Evolutionary conservation across 2,113 vertebrate genomes (phyloP), one percentile per base, ranked within the genome.

Genomic region (Herpetotheres cachinnans): DNA sequence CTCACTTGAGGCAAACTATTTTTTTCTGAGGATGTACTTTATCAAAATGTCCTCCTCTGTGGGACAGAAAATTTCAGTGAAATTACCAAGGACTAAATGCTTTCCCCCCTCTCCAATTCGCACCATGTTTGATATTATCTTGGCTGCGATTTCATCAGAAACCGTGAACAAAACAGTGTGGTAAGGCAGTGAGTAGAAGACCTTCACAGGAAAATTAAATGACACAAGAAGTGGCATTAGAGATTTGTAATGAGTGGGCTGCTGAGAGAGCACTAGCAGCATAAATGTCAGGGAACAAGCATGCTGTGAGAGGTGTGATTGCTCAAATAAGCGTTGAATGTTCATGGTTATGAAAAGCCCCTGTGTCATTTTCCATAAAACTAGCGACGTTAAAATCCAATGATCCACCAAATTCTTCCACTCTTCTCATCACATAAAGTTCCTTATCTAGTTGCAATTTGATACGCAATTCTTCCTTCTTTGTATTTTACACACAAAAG

Each of bases 231-330:
- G 70, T 46, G 73, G 49, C 78, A 52, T 87, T 95, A 82, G 66
- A 70, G 66, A 50, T 95, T 70, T 79, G 78, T 91, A 87, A 85
- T 91, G 93, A 95, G 84, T 44, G 66, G 65, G 78, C 40, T 95
- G 91, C 95, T 92, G 81, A 56, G 86, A 87, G 49, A 61, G 11
- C 0, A 7, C 56, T 66, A 18, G 86, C 67, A 92, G 90, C 79
- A 86, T 91, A 93, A 97, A 97, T 96, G 93, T 94, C 93, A 96
- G 73, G 70, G 81, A 96, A 56, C 54, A 87, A 76, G 73, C 69
- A 38, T 82, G 89, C 77, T 94, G 81, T 80, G 94, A 92, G 73
- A 80, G 92, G 81, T 91, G 73, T 80, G 91, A 93, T 85, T 93
- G 87, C 78, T 96, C 84, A 93, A 93, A 93, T 62, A 38, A 90